phyloP scores from a whole-genome alignment of 2,113 vertebrate genomes.

The Clarias magur region DNA sequence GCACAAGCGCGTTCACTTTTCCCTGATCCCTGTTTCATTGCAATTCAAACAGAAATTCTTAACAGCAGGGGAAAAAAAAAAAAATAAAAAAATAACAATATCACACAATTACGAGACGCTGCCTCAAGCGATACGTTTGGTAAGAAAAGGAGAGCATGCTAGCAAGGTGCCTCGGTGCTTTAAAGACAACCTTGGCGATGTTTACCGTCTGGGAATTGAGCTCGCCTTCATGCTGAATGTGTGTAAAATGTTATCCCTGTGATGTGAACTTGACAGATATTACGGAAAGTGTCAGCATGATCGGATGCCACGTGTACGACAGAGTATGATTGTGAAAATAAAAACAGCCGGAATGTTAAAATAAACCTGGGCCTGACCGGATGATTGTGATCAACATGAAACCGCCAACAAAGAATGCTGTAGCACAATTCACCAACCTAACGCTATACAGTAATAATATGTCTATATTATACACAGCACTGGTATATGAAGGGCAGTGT shows the following conservation, averaged over 20 bases:
- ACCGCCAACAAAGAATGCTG: slow-evolving; percentile 36
- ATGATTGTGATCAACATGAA: background rate
- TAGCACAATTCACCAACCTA: slow-evolving; percentile 54
- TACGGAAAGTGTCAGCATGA: slow-evolving; percentile 43
- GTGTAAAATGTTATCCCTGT: slow-evolving; percentile 41
- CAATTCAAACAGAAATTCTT: slow-evolving; percentile 74
- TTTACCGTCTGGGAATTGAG: slow-evolving; percentile 71
- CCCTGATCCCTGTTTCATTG: slow-evolving; percentile 70
- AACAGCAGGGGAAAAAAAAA: slow-evolving; percentile 67
- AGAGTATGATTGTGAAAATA: background rate
- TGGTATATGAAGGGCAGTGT: slow-evolving; percentile 58
- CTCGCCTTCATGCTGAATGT: slow-evolving; percentile 62
- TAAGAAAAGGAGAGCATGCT: slow-evolving; percentile 63
- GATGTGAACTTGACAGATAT: slow-evolving; percentile 52
- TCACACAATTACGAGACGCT: slow-evolving; percentile 67
- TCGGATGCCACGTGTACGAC: slow-evolving; percentile 14
- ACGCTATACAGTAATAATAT: slow-evolving; percentile 41
- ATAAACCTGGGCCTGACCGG: no score
- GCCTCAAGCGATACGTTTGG: slow-evolving; percentile 71
- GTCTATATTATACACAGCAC: slow-evolving; percentile 48
- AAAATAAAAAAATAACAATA: slow-evolving; percentile 74
- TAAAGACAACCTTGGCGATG: slow-evolving; percentile 59
- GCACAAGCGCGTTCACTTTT: slow-evolving; percentile 48
- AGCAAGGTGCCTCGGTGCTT: slow-evolving; percentile 61
- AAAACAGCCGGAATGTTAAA: background rate